A percentile compares a stretch with the other conserved stretches of the same genome.
phyloP scores from a whole-genome alignment of 2,888 invertebrate species.

The Spatulosminthurus flaviceps region DNA sequence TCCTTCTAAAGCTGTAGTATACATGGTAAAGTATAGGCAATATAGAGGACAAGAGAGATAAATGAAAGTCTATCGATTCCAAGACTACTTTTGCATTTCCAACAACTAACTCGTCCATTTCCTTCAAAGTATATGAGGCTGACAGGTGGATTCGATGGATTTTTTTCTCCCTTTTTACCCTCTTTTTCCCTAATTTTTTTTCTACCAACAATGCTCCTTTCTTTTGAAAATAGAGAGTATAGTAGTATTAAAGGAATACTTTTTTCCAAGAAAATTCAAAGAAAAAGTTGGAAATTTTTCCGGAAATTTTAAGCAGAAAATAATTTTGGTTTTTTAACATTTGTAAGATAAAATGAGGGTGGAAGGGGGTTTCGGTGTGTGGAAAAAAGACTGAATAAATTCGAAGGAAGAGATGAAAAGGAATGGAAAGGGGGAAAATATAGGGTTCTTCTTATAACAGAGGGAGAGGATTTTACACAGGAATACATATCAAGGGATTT shows the following conservation, averaged over 20 bases:
- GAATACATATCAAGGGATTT: too few species aligned
- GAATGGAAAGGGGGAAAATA: neutral
- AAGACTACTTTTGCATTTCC: conserved; percentile 19
- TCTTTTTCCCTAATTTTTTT: neutral
- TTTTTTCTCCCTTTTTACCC: neutral
- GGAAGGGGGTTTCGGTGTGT: too few species aligned
- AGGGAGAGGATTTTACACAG: neutral
- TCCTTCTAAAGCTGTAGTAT: neutral
- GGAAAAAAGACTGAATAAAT: too few species aligned
- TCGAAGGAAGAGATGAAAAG: neutral
- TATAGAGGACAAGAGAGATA: conserved; percentile 23
- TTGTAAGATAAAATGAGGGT: neutral
- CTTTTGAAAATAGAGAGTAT: neutral
- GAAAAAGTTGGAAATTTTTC: too few species aligned
- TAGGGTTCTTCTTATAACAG: neutral
- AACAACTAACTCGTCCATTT: conserved; percentile 21
- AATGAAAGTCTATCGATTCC: conserved; percentile 35
- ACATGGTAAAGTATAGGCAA: too few species aligned
- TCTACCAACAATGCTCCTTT: neutral
- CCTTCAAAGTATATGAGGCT: conserved; percentile 10
- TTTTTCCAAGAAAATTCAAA: neutral
- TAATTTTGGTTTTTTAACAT: too few species aligned
- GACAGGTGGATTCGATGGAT: conserved; percentile 23
- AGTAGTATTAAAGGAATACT: neutral
- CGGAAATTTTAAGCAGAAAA: too few species aligned